Percentiles rank a stretch among this genome's conserved stretches.
Conservation (phyloP, 2,113 vertebrate genomes). For the Hystrix cristata region DNA sequence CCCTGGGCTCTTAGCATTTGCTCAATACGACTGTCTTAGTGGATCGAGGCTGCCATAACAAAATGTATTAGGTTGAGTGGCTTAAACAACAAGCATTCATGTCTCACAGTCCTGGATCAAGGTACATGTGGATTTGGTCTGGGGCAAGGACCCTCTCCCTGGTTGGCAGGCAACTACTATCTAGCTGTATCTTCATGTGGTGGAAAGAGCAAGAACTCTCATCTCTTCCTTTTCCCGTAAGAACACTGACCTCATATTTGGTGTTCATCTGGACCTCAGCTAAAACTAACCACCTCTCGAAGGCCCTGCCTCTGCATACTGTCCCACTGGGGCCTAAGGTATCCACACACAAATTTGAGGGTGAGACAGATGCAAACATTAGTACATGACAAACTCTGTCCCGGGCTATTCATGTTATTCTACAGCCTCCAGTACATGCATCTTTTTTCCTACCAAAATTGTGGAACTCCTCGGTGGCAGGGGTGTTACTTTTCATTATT, state of each 20-base stretch:
- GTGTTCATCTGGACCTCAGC: no score
- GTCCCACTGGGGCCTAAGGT: not conserved
- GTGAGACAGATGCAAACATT: not conserved
- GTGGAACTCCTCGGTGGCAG: not conserved
- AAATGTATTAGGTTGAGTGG: not conserved
- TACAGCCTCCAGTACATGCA: rapidly evolving
- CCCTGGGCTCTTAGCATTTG: not conserved
- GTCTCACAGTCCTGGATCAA: not conserved
- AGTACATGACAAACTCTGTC: not conserved
- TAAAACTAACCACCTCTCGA: not conserved
- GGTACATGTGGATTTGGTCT: not conserved
- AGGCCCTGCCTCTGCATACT: not conserved
- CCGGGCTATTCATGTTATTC: not conserved
- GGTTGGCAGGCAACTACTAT: not conserved
- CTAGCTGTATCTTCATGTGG: not conserved
- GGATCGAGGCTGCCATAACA: not conserved
- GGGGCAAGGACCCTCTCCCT: not conserved
- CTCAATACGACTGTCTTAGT: not conserved
- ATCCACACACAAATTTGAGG: not conserved
- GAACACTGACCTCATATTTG: not conserved
- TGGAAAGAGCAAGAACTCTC: not conserved
- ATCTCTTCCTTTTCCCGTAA: not conserved
- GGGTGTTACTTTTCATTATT: not conserved
- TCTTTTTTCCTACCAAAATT: not conserved
- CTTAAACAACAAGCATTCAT: not conserved